A percentile compares a stretch with the other conserved stretches of the same genome.
Conservation (phyloP, 2,888 invertebrate species). For the Lamproptera curius region DNA sequence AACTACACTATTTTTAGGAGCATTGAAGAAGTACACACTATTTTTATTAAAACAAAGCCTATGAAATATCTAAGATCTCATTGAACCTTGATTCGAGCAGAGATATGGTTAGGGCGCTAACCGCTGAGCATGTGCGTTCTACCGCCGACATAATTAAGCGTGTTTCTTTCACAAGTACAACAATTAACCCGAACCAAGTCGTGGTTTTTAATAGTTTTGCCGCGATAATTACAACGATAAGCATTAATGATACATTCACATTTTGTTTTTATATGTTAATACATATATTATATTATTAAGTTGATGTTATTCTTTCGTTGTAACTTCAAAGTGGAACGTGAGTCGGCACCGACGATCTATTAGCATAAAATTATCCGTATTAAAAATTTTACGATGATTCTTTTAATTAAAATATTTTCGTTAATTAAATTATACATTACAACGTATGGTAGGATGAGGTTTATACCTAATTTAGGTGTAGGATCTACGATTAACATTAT, state of each 20-base stretch:
- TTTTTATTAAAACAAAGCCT: too few species aligned
- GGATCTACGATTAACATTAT: too few species aligned
- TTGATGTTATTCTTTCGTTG: constrained; percentile 14
- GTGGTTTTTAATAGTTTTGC: constrained; percentile 18
- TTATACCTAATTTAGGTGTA: too few species aligned
- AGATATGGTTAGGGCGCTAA: too few species aligned
- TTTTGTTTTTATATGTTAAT: constrained; percentile 21
- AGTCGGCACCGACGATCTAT: background rate
- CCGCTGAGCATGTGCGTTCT: too few species aligned
- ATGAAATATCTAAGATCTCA: too few species aligned
- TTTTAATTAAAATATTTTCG: constrained; percentile 1
- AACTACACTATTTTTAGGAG: too few species aligned
- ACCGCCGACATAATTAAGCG: constrained; percentile 14
- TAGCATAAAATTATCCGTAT: constrained; percentile 2
- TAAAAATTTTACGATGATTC: constrained; percentile 3
- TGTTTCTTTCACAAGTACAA: constrained; percentile 13
- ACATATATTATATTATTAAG: constrained; percentile 21
- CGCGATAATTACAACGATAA: constrained; percentile 22
- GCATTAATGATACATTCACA: constrained; percentile 17
- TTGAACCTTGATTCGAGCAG: too few species aligned
- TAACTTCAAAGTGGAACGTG: constrained; percentile 1
- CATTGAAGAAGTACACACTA: too few species aligned
- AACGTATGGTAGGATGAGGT: background rate
- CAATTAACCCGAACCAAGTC: constrained; percentile 12
- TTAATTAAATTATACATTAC: constrained; percentile 2